Conservation (phyloP, 2,888 invertebrate genomes). For the Ischnura elegans region DNA sequence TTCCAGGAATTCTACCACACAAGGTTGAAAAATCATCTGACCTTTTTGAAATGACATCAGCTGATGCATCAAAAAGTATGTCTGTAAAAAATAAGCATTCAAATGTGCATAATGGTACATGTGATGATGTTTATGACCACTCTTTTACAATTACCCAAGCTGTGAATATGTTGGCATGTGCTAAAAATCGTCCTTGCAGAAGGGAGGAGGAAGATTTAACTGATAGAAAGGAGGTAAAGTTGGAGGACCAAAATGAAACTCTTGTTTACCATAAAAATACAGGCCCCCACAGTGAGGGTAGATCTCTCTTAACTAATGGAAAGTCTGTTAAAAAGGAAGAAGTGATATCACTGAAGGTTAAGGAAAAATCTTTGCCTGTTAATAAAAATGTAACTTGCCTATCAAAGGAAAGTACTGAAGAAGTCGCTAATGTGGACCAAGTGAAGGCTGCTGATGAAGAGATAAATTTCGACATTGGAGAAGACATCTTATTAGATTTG, state of each 20-base stretch:
- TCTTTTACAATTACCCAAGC: slow-evolving; percentile 35
- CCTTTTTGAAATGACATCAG: not conserved
- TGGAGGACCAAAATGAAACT: not conserved
- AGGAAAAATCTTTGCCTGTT: not conserved
- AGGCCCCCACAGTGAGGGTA: not conserved
- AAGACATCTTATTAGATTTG: slow-evolving; percentile 28
- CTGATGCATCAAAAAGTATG: not conserved
- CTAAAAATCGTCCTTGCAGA: not conserved
- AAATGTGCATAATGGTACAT: not conserved
- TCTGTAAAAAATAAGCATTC: not conserved
- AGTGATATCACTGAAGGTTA: not conserved
- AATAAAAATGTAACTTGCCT: not conserved
- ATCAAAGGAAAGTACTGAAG: not conserved
- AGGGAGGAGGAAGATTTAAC: not conserved
- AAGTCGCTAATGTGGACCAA: not conserved
- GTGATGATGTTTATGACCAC: not conserved
- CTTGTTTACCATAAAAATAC: not conserved
- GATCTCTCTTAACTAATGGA: not conserved
- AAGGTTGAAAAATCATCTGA: not conserved
- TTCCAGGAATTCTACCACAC: not conserved
- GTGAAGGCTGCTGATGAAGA: not conserved
- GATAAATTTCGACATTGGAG: slow-evolving; percentile 58
- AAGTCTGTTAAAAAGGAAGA: not conserved
- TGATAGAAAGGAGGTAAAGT: not conserved
- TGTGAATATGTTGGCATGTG: not conserved